Evolutionary conservation across 2,888 invertebrate species (phyloP), one percentile per base, ranked within the genome.

Genomic region (Lumbricus terrestris): DNA sequence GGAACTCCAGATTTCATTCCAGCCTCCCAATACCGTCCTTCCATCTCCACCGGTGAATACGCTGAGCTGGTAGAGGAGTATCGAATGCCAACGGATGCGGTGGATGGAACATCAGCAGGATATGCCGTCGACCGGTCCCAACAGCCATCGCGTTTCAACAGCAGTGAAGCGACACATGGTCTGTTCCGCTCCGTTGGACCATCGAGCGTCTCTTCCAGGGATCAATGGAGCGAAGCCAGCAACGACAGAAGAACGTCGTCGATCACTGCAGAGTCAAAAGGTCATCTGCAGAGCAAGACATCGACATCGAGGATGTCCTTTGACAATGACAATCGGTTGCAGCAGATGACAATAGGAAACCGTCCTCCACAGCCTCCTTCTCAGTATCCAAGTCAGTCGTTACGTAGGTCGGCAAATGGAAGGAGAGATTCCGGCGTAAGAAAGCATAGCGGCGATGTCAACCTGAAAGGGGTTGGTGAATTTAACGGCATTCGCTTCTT

Each of bases 1-100:
- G 85, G 85, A 35, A 85, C 85, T 34, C 85, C 85, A 20, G 85
- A 85, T 23, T 85, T 35, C 37, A 85, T 85, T 37, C 85, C 85
- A 34, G 85, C 85, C 85, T 85, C 85, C 23, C 20, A 16, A 5
- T 85, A 85, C 85, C 37, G 35, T 35, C 35, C 37, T 18, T 15
- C 35, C 20, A 23, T 33, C 20, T 23, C 85, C 37, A 23, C 33
- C 83, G 33, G 35, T 23, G 85, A 37, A 34, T 5, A 35, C 85
- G 37, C 8, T 20, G 35, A 85, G 69, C 69, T 69, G n/a, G 8
- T n/a, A 69, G 29, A 69, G 69, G n/a, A 69, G 29, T n/a, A 69
- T 29, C 8, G 8, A n/a, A 6, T 69, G 42, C 42, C 11, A n/a
- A 13, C n/a, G 69, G 69, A 69, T n/a, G 69, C 16, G 8, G 29